Evolutionary conservation across 30 jellyfish, hydroid and myxozoan species (phyloP), one percentile per base, ranked within the genome.

Genomic region (Kudoa iwatai): DNA sequence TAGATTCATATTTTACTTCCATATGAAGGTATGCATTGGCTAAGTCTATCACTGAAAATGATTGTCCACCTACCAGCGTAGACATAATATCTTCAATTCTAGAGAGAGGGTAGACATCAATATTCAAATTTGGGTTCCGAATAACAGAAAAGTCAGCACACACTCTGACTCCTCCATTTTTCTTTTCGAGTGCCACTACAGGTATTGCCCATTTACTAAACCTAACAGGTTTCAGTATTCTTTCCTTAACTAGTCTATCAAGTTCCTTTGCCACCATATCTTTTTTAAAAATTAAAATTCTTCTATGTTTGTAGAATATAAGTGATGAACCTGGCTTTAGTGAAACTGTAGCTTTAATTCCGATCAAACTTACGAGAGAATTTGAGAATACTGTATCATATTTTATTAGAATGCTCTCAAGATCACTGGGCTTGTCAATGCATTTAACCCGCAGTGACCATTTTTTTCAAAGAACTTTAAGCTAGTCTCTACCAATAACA

Each of bases 11-110:
- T 9, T 57, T 2, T 34, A 50, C 34, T 39, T 42, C 58, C 12
- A 50, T 40, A 25, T 57, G 52, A 24, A 42, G 52, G 53, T 36
- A 57, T n/a, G 57, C 62, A 31, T 33, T 48, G 22, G 31, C 11
- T 3, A 39, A 28, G 19, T 57, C 64, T 2, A 48, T 17, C 53
- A 30, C 40, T 24, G 43, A 25, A 33, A 40, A 53, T 6, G 11
- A 6, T 28, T 28, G 11, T 28, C 36, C 36, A 28, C 36, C 36
- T 28, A n/a, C 36, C n/a, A 28, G 11, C n/a, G 9, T 28, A 6
- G 36, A 28, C 9, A 28, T 28, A 9, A 28, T 9, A 6, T 28
- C 36, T 9, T 28, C 36, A 28, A 28, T 28, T 6, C n/a, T 9
- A 6, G 36, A n/a, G n/a, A 28, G 9, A 9, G 36, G 36, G 36